Conservation (phyloP, 2,888 invertebrate genomes). For the Pimpla rufipes region DNA sequence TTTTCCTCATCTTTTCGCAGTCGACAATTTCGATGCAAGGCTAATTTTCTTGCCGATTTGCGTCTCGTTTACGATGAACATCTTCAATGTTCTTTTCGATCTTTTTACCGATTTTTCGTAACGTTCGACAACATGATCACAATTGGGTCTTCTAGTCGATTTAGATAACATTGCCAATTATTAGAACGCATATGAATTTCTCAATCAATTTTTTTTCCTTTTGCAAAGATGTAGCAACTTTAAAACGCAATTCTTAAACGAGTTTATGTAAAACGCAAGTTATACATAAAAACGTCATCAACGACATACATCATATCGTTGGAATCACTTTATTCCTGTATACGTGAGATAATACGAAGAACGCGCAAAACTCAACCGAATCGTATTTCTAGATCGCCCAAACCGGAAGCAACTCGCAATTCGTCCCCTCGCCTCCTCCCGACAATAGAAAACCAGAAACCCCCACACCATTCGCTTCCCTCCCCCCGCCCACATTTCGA, state of each 20-base stretch:
- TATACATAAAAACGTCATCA: too few relatives aligned
- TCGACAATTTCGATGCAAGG: conserved; percentile 12
- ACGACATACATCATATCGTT: too few relatives aligned
- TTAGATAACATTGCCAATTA: too few relatives aligned
- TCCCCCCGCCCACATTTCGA: neutral
- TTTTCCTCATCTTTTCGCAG: neutral
- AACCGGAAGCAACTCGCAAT: neutral
- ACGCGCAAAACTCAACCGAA: neutral
- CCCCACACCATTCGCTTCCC: neutral
- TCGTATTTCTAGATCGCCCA: neutral
- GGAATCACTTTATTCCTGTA: too few relatives aligned
- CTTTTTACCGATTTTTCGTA: neutral
- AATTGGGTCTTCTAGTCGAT: too few relatives aligned
- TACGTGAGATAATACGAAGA: too few relatives aligned
- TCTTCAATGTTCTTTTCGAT: neutral
- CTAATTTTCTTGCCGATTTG: neutral
- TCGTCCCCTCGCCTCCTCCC: neutral
- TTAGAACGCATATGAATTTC: too few relatives aligned
- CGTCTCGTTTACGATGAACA: neutral
- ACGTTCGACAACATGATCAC: neutral
- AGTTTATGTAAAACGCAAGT: too few relatives aligned
- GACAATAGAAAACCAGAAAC: conserved; percentile 6
- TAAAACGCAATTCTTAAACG: too few relatives aligned
- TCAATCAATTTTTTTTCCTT: too few relatives aligned
- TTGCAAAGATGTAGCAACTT: too few relatives aligned